A percentile compares a stretch with the other conserved stretches of the same genome.
These are phyloP conservation scores for Horisme vitalbata DNA, from an alignment of 2,888 invertebrate genomes.

Conservation along the genomic window DNA sequence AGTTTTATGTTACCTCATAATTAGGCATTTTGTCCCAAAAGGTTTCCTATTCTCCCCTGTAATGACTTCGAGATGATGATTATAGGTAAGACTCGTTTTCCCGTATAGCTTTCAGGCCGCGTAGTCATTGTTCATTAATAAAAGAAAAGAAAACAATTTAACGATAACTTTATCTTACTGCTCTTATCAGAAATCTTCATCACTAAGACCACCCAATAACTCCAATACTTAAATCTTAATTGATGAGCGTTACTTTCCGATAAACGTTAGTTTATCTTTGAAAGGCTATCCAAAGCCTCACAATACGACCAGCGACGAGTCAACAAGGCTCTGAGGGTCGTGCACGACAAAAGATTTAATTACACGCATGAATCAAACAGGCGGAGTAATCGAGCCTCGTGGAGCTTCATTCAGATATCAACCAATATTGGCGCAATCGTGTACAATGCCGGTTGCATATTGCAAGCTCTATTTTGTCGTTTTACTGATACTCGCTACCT, in stretches of 20 bases:
- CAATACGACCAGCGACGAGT: conserved; percentile 56
- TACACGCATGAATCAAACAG: conserved; percentile 80
- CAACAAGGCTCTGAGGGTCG: conserved; percentile 51
- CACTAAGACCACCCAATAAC: conserved; percentile 48
- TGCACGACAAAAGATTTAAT: conserved; percentile 78
- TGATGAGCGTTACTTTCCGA: conserved; percentile 56
- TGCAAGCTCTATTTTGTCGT: too few species aligned
- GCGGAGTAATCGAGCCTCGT: conserved; percentile 41
- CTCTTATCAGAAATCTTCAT: conserved; percentile 2
- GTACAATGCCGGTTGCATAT: conserved; percentile 1
- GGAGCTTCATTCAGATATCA: conserved; percentile 54
- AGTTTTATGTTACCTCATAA: conserved; percentile 37
- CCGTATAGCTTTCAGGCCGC: conserved; percentile 4
- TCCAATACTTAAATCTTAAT: conserved; percentile 56
- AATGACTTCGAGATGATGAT: conserved; percentile 18
- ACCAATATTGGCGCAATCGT: conserved; percentile 21
- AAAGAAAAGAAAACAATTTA: too few species aligned
- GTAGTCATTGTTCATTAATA: too few species aligned
- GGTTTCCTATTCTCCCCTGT: conserved; percentile 15
- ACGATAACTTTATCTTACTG: too few species aligned
- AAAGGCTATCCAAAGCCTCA: conserved; percentile 60
- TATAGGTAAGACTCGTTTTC: conserved; percentile 15
- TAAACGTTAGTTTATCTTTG: conserved; percentile 47
- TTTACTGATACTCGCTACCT: too few species aligned
- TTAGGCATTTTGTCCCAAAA: conserved; percentile 21